These are phyloP conservation scores for Noctua janthina DNA, from an alignment of 2,888 invertebrate genomes.

Conservation along the genomic window DNA sequence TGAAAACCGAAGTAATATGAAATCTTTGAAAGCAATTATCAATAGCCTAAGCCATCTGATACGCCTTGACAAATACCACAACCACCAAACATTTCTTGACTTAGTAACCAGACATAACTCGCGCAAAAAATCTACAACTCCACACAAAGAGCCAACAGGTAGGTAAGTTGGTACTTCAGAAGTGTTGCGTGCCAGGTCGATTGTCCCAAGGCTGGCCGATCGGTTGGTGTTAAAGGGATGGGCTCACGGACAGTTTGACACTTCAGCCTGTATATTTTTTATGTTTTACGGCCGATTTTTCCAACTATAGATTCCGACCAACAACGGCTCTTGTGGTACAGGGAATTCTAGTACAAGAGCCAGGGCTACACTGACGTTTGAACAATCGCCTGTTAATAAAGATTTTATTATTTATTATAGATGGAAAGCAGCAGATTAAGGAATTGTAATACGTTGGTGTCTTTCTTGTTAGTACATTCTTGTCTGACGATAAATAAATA, in stretches of 20 bases:
- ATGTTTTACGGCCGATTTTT: neutral
- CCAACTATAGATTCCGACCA: no score
- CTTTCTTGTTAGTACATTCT: neutral
- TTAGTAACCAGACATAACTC: neutral
- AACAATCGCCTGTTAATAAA: no score
- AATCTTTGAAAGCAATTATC: neutral
- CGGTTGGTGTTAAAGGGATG: slow-evolving; percentile 41
- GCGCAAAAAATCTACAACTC: slow-evolving; percentile 2
- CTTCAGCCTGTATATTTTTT: neutral
- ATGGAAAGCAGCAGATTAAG: neutral
- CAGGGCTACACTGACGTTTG: no score
- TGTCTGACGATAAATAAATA: neutral
- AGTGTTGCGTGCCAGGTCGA: slow-evolving; percentile 53
- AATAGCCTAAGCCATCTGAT: neutral
- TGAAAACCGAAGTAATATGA: neutral
- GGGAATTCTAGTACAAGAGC: no score
- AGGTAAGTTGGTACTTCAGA: neutral
- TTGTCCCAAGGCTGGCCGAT: slow-evolving; percentile 56
- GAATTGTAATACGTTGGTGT: neutral
- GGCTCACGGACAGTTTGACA: slow-evolving; percentile 9
- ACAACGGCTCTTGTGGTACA: no score
- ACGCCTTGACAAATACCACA: neutral
- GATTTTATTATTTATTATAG: no score
- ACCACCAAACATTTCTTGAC: neutral
- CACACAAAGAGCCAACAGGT: slow-evolving; percentile 41